Evolutionary conservation across 1,140 invertebrate species (phyloP), one percentile per base, ranked within the genome.

Genomic region (Scaptomyza montana): DNA sequence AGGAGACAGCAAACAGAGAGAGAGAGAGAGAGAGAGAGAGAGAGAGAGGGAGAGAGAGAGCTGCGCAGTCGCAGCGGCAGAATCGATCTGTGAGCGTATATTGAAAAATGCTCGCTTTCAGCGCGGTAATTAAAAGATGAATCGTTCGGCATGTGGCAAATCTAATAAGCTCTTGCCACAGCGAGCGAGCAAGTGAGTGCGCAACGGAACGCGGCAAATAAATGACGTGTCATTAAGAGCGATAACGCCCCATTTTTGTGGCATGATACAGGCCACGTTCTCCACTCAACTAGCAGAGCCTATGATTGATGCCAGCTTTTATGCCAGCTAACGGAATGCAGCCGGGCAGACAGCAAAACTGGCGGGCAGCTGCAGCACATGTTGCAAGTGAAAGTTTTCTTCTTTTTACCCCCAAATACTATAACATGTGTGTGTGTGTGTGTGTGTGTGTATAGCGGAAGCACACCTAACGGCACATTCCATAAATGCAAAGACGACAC

Each of bases 121-220:
- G 82, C 89, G 77, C 80, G 78, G 86, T 91, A 91, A 91, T 91
- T 91, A 91, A 91, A 91, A 91, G 89, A 91, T 91, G 89, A 91
- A 91, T 91, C 90, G 89, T 87, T 78, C 64, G 69, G 57, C 69
- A 73, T 78, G 74, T 78, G 73, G 73, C 68, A 78, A 78, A 78
- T 78, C 68, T 76, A 78, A 78, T 78, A 78, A 76, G 77, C 5
- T 5, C 33, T 68, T 74, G 60, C 49, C 53, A 63, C 46, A 64
- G 54, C 7, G 30, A 3, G 16, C 16, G 16, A 30, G 30, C 21
- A 63, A 21, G 61, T n/a, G n/a, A n/a, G n/a, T n/a, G n/a, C 50
- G 50, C 25, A 12, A 28, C 39, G 57, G 49, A 56, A 53, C 51
- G 56, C 51, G 56, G 56, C 60, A 71, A 71, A 91, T 84, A 91